phyloP scores from a whole-genome alignment of 1,140 invertebrate genomes.

The Diachasmimorpha longicaudata region DNA sequence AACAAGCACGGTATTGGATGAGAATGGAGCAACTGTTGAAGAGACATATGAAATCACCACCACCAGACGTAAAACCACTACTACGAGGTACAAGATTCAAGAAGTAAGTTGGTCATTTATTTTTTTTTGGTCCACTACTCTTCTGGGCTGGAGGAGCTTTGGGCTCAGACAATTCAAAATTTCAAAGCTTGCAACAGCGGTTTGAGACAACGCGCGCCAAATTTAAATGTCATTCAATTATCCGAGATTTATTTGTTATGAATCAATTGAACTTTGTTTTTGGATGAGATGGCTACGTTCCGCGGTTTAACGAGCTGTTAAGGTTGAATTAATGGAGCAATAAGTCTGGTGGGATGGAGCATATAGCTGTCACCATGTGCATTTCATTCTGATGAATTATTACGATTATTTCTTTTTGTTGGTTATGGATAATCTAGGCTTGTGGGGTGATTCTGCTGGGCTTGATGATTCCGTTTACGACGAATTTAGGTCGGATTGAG shows the following conservation, averaged over 20 bases:
- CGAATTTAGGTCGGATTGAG: not conserved
- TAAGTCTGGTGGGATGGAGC: conserved; percentile 10
- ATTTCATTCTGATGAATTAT: not conserved
- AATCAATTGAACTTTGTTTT: not conserved
- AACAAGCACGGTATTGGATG: conserved; percentile 39
- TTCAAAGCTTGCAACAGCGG: not conserved
- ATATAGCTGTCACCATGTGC: conserved; percentile 4
- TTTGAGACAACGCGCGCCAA: not conserved
- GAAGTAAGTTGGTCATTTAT: conserved; percentile 62
- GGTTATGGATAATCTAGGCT: not conserved
- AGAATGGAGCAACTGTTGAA: conserved; percentile 55
- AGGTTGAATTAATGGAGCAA: conserved; percentile 11
- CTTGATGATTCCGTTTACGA: not conserved
- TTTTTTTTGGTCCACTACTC: not conserved
- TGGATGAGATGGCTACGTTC: not conserved
- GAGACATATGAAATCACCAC: conserved; percentile 67
- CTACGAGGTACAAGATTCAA: conserved; percentile 71
- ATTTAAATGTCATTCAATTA: not conserved
- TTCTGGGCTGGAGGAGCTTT: too few relatives aligned
- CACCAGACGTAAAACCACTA: conserved; percentile 68
- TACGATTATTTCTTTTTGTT: not conserved
- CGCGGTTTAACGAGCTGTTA: not conserved
- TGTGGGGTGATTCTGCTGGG: too few relatives aligned
- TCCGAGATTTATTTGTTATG: not conserved
- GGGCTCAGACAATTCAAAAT: not conserved